These are phyloP conservation scores for Julus scandinavius DNA, from an alignment of 2,888 invertebrate species.

Conservation along the genomic window DNA sequence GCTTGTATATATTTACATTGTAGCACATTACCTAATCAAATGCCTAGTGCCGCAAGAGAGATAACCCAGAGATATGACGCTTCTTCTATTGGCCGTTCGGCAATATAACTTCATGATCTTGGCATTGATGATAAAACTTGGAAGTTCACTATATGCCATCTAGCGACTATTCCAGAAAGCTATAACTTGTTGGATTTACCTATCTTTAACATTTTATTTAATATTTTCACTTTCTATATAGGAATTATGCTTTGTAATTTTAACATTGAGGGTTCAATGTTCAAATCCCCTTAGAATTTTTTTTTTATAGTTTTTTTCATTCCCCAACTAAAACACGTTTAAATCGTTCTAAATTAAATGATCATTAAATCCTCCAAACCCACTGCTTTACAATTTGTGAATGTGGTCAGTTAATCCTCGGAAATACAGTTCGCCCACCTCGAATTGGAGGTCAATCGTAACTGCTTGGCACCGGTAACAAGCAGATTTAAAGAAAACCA, in stretches of 20 bases:
- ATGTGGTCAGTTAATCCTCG: not conserved
- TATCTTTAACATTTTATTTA: no score
- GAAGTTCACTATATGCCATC: not conserved
- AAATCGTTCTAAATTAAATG: no score
- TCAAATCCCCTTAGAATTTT: no score
- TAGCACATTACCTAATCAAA: not conserved
- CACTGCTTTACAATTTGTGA: no score
- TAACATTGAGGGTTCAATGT: no score
- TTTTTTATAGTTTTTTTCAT: no score
- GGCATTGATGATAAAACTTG: not conserved
- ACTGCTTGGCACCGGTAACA: not conserved
- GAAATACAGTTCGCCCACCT: not conserved
- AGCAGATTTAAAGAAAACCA: not conserved
- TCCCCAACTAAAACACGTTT: no score
- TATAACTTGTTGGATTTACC: no score
- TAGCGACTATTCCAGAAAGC: no score
- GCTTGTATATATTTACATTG: not conserved
- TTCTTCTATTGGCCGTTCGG: not conserved
- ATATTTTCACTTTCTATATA: no score
- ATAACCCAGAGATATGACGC: slow-evolving; percentile 11
- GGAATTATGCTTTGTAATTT: no score
- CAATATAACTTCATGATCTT: not conserved
- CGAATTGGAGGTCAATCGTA: not conserved
- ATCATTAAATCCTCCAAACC: no score
- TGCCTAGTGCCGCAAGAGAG: not conserved